Evolutionary conservation across 1,140 invertebrate genomes (phyloP).

Genomic region (Bombus turneri): DNA sequence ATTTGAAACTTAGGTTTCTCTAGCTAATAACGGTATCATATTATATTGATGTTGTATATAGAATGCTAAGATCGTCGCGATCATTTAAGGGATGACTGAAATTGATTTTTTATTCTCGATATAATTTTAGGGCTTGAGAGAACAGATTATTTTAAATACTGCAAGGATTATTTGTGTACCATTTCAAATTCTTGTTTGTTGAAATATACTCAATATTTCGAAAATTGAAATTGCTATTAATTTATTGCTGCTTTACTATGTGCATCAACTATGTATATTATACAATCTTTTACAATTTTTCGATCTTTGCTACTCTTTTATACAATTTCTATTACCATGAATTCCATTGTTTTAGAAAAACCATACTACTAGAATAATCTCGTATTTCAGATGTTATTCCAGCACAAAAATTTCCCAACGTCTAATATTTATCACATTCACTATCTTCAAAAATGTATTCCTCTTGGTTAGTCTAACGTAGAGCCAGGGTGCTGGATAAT

Average conservation of each 20-base stretch:
- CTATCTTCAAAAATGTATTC: conserved; percentile 31
- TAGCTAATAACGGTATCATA: background rate
- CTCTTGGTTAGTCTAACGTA: conserved; percentile 31
- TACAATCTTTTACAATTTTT: too few species aligned
- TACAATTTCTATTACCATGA: too few species aligned
- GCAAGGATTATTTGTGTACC: too few species aligned
- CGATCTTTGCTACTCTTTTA: too few species aligned
- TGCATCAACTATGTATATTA: too few species aligned
- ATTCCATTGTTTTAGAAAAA: too few species aligned
- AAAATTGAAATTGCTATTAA: too few species aligned
- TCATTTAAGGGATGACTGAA: background rate
- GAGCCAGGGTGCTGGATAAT: conserved; percentile 39
- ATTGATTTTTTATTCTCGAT: background rate
- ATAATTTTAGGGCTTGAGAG: background rate
- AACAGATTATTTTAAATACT: too few species aligned
- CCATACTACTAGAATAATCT: background rate
- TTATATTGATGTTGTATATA: too few species aligned
- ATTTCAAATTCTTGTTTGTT: too few species aligned
- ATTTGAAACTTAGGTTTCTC: background rate
- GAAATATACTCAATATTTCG: too few species aligned
- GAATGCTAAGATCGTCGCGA: background rate
- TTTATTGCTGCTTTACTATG: too few species aligned
- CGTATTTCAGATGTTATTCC: background rate
- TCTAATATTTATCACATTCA: background rate
- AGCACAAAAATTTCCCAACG: background rate